Conservation (phyloP, 1,140 invertebrate species). For the Scaptomyza hsui region DNA sequence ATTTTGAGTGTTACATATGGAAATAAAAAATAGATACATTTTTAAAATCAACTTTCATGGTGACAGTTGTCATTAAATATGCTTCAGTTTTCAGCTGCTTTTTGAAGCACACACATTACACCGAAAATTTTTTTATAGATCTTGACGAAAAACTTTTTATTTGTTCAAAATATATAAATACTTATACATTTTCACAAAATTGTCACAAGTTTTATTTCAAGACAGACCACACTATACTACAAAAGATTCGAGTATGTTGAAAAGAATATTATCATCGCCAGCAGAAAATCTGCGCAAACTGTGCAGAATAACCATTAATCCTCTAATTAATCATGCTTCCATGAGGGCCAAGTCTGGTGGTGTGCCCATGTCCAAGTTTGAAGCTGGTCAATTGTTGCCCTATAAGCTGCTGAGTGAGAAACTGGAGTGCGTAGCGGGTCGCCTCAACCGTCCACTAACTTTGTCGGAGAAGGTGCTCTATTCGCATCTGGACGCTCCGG, state of each 20-base stretch:
- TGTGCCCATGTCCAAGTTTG: conserved; percentile 98
- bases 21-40: no score
- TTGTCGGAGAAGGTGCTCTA: conserved; percentile 99
- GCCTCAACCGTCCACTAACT: conserved; percentile 96
- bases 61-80: conserved; percentile 51
- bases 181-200: background rate
- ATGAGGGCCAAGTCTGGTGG: conserved; percentile 53
- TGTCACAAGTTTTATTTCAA: background rate
- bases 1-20: no score
- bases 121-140: no score
- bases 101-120: no score
- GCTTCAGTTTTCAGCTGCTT: background rate
- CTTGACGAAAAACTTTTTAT: conserved; percentile 9
- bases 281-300: conserved; percentile 7
- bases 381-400: conserved; percentile 89
- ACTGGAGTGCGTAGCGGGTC: conserved; percentile 92
- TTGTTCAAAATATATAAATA: conserved; percentile 31
- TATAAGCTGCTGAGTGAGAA: conserved; percentile 94
- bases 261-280: background rate
- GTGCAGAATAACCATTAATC: conserved; percentile 21
- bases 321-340: conserved; percentile 30
- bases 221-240: background rate
- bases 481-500: conserved; percentile 97
- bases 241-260: background rate
- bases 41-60: conserved; percentile 6